Base-by-base conservation (phyloP, 2,113 vertebrate species). In the Coptodon bakossiorum region DNA sequence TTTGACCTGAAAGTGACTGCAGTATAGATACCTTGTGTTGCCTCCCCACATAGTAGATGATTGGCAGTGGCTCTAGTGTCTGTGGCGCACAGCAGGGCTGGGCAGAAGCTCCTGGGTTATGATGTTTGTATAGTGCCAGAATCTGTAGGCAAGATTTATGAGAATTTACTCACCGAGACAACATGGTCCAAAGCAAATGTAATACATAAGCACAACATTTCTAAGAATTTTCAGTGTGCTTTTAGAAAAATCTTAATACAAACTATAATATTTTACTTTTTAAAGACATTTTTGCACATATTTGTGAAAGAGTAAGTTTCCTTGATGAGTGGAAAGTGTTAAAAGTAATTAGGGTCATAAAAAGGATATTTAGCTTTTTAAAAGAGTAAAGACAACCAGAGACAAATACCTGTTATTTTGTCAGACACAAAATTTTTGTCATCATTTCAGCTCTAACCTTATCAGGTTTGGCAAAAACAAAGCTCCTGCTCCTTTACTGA, bases 41-140 rank as follows among this genome's bases (percentile, higher is more conserved):
- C 82, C 98, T 96, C 61, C 98, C 98, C 88, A 98, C 97, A 50
- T 97, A 98, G 95, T 98, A 98, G n/a, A 98, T 92, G 86, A 98
- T 98, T 38, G 97, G 96, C 90, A 98, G 95, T 0, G 98, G 97
- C 8, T 98, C 97, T 87, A 98, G 94, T 5, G 92, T 91, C 86
- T 98, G 95, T 7, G 98, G 98, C 6, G 97, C 97, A 3, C 98
- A 98, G 95, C 98, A 98, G 2, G 98, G 98, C 45, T 98, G 96
- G 40, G 97, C 97, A n/a, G 98, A 98, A 3, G 97, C 98, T 16
- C 97, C 97, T 0, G 98, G 98, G 87, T 98, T 98, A 95, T 98
- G 97, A 90, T 97, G 97, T 88, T 97, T 98, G 91, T 98, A 98
- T 82, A 98, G 92, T 34, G 97, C 97, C 93, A 98, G 90, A 91